These are phyloP conservation scores for Ciconia boyciana DNA, from an alignment of 2,113 vertebrate species.

Conservation along the genomic window DNA sequence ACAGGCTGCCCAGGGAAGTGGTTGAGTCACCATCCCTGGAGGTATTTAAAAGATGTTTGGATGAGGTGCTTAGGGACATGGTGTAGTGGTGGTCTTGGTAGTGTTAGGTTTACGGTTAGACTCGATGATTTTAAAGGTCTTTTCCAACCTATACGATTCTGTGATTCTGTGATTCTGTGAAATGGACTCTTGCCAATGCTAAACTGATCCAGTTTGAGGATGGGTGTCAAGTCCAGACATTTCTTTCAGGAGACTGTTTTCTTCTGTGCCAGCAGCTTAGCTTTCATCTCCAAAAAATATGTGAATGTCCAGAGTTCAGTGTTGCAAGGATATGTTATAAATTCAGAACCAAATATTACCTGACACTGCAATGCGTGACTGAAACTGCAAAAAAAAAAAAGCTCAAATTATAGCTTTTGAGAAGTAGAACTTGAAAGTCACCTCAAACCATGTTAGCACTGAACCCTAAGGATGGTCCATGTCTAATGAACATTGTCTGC, in stretches of 20 bases:
- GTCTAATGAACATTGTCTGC: neutral
- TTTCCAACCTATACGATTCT: too few species aligned
- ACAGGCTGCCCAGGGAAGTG: too few species aligned
- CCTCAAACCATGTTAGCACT: neutral
- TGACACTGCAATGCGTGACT: neutral
- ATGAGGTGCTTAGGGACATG: too few species aligned
- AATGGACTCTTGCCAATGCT: neutral
- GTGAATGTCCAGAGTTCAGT: neutral
- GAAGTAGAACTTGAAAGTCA: neutral
- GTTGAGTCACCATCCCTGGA: too few species aligned
- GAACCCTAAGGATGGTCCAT: neutral
- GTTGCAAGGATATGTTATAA: neutral
- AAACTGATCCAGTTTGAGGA: conserved; percentile 1
- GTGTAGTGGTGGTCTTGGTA: too few species aligned
- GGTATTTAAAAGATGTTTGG: too few species aligned
- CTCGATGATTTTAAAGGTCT: too few species aligned
- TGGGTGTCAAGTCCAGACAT: neutral
- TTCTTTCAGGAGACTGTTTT: neutral
- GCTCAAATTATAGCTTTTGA: neutral
- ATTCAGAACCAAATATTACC: neutral
- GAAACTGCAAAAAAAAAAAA: neutral
- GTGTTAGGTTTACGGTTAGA: too few species aligned
- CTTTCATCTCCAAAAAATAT: neutral
- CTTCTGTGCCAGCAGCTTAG: neutral
- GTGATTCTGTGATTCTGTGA: too few species aligned